These are phyloP conservation scores for Troides oblongomaculatus DNA, from an alignment of 2,888 invertebrate species.

Conservation along the genomic window DNA sequence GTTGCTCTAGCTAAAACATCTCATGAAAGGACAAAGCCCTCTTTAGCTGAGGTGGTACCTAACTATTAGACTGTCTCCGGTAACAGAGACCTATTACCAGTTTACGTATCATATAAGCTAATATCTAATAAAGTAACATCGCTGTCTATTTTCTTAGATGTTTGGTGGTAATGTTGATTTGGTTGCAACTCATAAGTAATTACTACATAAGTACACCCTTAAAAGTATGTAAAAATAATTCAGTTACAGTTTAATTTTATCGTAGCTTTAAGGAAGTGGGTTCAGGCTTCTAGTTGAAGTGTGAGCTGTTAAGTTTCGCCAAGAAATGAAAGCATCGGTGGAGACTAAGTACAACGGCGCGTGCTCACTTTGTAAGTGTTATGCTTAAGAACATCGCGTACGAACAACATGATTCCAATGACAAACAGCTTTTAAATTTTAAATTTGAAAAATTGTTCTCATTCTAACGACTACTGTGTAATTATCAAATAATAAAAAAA, in stretches of 20 bases:
- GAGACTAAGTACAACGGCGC: slow-evolving; percentile 1
- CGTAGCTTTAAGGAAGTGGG: not conserved
- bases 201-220: not conserved
- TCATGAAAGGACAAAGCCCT: too few species aligned
- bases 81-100: too few species aligned
- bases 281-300: slow-evolving; percentile 6
- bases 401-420: not conserved
- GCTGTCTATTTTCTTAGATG: too few species aligned
- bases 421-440: not conserved
- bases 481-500: not conserved
- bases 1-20: too few species aligned
- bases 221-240: not conserved
- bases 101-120: too few species aligned
- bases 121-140: too few species aligned
- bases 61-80: too few species aligned
- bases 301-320: not conserved
- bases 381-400: not conserved
- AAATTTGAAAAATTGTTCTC: not conserved
- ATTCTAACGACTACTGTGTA: not conserved
- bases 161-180: too few species aligned
- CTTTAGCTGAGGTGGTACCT: too few species aligned
- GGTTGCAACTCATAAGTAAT: too few species aligned
- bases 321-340: slow-evolving; percentile 1
- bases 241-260: not conserved
- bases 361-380: slow-evolving; percentile 2